Evolutionary conservation across 2,797 vertebrate species (phyloP).

Genomic region (Tiaroga cobitis): DNA sequence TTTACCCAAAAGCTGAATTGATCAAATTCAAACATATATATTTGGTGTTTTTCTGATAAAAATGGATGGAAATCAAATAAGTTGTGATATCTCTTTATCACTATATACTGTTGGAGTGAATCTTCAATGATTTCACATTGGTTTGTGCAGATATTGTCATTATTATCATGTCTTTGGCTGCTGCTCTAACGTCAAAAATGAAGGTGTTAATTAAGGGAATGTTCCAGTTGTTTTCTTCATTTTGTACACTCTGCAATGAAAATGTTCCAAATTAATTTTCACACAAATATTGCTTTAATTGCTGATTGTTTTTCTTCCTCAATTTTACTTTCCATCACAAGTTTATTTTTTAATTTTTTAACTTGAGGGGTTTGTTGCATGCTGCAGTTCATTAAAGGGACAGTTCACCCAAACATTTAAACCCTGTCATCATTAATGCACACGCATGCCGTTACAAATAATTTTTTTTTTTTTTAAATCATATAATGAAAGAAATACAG

Average conservation of each 20-base stretch:
- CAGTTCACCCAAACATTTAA: background rate
- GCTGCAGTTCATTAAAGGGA: background rate
- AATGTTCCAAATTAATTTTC: background rate
- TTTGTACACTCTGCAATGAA: background rate
- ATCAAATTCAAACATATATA: background rate
- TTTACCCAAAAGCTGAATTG: background rate
- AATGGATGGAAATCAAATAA: background rate
- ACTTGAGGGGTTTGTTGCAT: background rate
- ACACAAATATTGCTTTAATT: background rate
- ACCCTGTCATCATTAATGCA: background rate
- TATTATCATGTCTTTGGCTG: background rate
- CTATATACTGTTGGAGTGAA: background rate
- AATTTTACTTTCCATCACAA: background rate
- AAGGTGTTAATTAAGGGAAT: background rate
- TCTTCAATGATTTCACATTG: background rate
- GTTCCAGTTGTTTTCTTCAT: background rate
- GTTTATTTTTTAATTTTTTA: no score
- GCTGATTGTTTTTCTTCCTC: background rate
- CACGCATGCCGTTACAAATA: background rate
- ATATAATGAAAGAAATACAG: background rate
- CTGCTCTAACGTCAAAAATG: background rate
- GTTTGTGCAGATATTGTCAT: background rate
- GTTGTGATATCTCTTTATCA: background rate
- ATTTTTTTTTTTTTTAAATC: no score
- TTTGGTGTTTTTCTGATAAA: background rate